phyloP scores from a whole-genome alignment of 2,888 invertebrate species.

The Dysmachus trigonus region DNA sequence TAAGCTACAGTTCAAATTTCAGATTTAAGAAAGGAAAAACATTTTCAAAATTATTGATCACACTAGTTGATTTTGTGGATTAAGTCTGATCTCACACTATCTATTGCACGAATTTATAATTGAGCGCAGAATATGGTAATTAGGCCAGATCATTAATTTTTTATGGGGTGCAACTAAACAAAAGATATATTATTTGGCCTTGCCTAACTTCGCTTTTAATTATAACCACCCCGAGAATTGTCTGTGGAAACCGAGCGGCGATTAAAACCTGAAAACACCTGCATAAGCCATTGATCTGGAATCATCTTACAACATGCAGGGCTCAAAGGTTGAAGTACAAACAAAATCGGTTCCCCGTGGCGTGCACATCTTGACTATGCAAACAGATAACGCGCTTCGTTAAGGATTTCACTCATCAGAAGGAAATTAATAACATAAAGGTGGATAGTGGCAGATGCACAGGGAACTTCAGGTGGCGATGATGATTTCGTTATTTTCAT shows the following conservation, averaged over 20 bases:
- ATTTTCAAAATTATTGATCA: no score
- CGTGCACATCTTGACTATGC: conserved; percentile 9
- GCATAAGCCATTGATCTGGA: neutral
- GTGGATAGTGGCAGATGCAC: neutral
- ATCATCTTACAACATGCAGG: neutral
- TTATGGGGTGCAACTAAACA: neutral
- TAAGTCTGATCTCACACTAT: no score
- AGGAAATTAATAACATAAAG: conserved; percentile 17
- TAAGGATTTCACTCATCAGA: conserved; percentile 14
- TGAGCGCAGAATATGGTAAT: neutral
- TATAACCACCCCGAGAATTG: neutral
- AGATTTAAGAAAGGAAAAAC: no score
- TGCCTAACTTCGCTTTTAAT: neutral
- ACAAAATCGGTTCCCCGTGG: conserved; percentile 7
- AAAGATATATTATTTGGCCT: neutral
- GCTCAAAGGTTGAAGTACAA: neutral
- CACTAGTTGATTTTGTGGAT: neutral
- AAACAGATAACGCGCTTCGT: conserved; percentile 9
- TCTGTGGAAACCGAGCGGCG: neutral
- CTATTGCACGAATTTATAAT: neutral
- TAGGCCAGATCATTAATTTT: neutral
- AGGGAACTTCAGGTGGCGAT: neutral
- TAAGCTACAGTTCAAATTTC: no score
- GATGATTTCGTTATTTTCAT: neutral
- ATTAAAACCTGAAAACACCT: neutral